Percentiles rank a stretch among this genome's conserved stretches.
Conservation (phyloP, 23 tunicate species). For the Halocynthia roretzi region DNA sequence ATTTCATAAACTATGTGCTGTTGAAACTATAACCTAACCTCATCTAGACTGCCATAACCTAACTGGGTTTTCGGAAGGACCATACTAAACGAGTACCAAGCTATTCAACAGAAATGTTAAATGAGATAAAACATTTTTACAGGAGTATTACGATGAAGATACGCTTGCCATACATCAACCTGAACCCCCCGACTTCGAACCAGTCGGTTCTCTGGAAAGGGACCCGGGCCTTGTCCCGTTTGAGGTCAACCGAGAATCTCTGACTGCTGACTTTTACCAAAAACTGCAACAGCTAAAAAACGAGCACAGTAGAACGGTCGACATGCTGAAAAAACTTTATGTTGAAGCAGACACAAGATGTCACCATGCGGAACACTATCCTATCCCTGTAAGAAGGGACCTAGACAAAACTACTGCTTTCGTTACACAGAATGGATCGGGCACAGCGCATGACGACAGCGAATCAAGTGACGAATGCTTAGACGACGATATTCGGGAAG, state of each 20-base stretch:
- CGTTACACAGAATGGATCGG: constrained; percentile 9
- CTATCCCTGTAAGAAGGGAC: constrained; percentile 13
- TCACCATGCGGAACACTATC: constrained; percentile 21
- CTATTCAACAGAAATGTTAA: too few relatives aligned
- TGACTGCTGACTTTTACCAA: constrained; percentile 46
- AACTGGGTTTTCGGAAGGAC: too few relatives aligned
- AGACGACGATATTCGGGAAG: constrained; percentile 9
- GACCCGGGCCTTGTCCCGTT: constrained; percentile 25
- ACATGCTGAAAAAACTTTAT: constrained; percentile 40
- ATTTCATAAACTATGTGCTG: too few relatives aligned
- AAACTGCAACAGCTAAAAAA: constrained; percentile 45
- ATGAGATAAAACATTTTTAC: not conserved
- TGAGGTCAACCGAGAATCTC: constrained; percentile 24
- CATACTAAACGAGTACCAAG: too few relatives aligned
- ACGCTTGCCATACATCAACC: constrained; percentile 13
- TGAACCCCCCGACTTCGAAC: not conserved
- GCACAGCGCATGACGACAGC: not conserved
- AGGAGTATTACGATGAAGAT: constrained; percentile 26
- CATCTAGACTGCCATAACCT: too few relatives aligned
- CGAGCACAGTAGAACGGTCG: constrained; percentile 67
- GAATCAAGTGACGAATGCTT: constrained; percentile 16
- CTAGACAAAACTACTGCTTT: constrained; percentile 6
- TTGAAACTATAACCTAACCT: too few relatives aligned
- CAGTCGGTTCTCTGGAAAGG: constrained; percentile 4
- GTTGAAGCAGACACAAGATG: constrained; percentile 19